Evolutionary conservation across 2,888 invertebrate genomes (phyloP).

Genomic region (Drosophila mulleri): DNA sequence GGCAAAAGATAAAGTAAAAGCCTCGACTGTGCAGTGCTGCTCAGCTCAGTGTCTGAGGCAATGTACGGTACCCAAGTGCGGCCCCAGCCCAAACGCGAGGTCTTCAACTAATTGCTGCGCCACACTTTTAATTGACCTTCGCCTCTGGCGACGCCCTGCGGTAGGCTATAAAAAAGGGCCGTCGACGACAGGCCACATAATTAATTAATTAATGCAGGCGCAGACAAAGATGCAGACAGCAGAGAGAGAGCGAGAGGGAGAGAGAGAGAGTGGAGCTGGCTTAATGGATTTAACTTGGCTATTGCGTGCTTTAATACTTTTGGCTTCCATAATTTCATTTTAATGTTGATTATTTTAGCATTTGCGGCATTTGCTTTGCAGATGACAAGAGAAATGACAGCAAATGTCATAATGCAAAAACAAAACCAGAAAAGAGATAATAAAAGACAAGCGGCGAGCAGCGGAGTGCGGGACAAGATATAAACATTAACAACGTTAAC

Average conservation of each 20-base stretch:
- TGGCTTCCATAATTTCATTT: slow-evolving; percentile 56
- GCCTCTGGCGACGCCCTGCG: slow-evolving; percentile 49
- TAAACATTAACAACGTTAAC: slow-evolving; percentile 47
- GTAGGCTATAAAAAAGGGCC: slow-evolving; percentile 36
- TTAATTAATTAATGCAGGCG: slow-evolving; percentile 17
- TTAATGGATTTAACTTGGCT: slow-evolving; percentile 73
- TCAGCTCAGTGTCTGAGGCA: neutral
- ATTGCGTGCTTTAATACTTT: slow-evolving; percentile 67
- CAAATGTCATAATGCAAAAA: slow-evolving; percentile 54
- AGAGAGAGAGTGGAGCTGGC: slow-evolving; percentile 27
- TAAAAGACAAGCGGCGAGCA: slow-evolving; percentile 2
- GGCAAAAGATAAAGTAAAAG: slow-evolving; percentile 31
- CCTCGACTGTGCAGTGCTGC: neutral
- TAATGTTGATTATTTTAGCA: slow-evolving; percentile 63
- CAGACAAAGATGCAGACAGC: slow-evolving; percentile 18
- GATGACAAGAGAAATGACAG: slow-evolving; percentile 62
- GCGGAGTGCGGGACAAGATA: slow-evolving; percentile 18
- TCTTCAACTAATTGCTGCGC: slow-evolving; percentile 58
- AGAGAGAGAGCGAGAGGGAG: slow-evolving; percentile 7
- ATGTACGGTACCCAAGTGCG: slow-evolving; percentile 1
- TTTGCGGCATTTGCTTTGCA: slow-evolving; percentile 58
- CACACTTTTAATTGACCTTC: slow-evolving; percentile 76
- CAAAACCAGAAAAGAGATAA: neutral
- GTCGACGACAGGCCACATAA: slow-evolving; percentile 23
- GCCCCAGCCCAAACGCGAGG: neutral